These are phyloP conservation scores for Anastatus disparis DNA, from an alignment of 1,140 invertebrate genomes.

Conservation along the genomic window DNA sequence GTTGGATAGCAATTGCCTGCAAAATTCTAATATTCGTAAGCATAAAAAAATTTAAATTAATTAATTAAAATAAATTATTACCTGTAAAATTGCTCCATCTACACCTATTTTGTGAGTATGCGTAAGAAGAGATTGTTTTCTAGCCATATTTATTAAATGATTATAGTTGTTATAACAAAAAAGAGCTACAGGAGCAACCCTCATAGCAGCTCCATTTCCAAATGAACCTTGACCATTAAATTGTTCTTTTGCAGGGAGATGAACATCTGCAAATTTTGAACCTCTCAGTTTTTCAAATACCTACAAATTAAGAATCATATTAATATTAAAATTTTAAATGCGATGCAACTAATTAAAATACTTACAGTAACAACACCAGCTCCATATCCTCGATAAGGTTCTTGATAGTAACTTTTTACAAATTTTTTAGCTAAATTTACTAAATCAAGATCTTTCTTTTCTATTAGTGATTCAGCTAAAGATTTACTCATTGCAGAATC, in stretches of 20 bases:
- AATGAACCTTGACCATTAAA: slow-evolving; percentile 79
- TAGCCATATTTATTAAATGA: slow-evolving; percentile 67
- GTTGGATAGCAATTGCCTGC: slow-evolving; percentile 70
- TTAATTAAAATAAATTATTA: slow-evolving; percentile 45
- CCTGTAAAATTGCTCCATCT: slow-evolving; percentile 77
- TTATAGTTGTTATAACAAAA: slow-evolving; percentile 70
- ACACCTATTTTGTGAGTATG: slow-evolving; percentile 75
- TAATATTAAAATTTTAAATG: neutral
- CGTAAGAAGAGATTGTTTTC: slow-evolving; percentile 72
- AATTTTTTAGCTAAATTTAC: slow-evolving; percentile 74
- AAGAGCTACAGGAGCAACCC: slow-evolving; percentile 77
- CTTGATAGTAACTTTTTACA: slow-evolving; percentile 73
- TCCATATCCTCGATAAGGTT: slow-evolving; percentile 77
- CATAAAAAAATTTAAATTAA: too few species aligned
- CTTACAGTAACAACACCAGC: slow-evolving; percentile 64
- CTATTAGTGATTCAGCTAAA: slow-evolving; percentile 73
- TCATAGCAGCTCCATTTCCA: slow-evolving; percentile 85
- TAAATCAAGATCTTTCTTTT: slow-evolving; percentile 69
- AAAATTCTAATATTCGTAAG: too few species aligned
- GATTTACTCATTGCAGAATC: slow-evolving; percentile 82
- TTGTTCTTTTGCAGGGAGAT: slow-evolving; percentile 74
- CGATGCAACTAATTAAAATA: neutral
- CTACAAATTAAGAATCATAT: slow-evolving; percentile 49
- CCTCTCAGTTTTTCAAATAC: slow-evolving; percentile 74
- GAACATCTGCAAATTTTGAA: slow-evolving; percentile 72